Conservation (phyloP, 2,888 invertebrate genomes). For the Seladonia tumulorum region DNA sequence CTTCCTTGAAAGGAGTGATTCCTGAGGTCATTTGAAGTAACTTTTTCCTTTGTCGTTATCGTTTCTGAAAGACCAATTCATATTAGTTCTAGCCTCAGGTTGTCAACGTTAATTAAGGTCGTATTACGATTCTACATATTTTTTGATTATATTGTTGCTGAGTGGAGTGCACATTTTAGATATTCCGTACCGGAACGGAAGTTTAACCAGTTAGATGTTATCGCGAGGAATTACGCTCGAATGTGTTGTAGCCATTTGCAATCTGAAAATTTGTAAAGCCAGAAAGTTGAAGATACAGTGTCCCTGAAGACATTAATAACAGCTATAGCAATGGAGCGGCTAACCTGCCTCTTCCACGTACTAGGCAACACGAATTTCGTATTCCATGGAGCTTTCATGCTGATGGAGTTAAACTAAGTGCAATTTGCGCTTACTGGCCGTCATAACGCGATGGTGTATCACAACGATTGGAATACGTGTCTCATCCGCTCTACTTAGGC, state of each 20-base stretch:
- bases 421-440: slow-evolving; percentile 76
- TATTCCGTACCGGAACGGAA: neutral
- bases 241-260: neutral
- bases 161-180: neutral
- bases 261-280: neutral
- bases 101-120: neutral
- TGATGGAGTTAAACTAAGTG: slow-evolving; percentile 77
- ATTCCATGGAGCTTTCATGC: slow-evolving; percentile 73
- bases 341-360: slow-evolving; percentile 44
- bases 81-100: neutral
- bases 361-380: slow-evolving; percentile 72
- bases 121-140: neutral
- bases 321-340: slow-evolving; percentile 34
- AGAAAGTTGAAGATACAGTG: slow-evolving; percentile 25
- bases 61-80: too few relatives aligned
- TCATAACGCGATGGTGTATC: slow-evolving; percentile 76
- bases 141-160: neutral
- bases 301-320: slow-evolving; percentile 58
- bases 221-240: neutral
- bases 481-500: slow-evolving; percentile 70
- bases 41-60: too few relatives aligned
- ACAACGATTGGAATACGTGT: slow-evolving; percentile 77
- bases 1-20: too few relatives aligned
- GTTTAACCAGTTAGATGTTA: neutral
- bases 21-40: too few relatives aligned